Conservation (phyloP, 2,888 invertebrate species). For the Drosophila maculinotata region DNA sequence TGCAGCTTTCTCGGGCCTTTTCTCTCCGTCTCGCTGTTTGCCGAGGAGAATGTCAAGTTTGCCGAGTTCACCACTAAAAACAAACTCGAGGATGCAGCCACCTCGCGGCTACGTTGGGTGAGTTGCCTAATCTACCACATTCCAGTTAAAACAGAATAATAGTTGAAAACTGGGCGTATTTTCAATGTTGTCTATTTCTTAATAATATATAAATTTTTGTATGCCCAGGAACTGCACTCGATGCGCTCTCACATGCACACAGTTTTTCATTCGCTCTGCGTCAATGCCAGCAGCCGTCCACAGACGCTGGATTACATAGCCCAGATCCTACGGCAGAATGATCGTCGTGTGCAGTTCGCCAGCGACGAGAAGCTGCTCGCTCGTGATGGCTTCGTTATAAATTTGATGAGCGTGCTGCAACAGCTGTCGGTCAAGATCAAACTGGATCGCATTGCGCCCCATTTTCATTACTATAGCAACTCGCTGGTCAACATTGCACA, state of each 20-base stretch:
- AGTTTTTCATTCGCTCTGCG: slow-evolving; percentile 93
- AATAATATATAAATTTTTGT: neutral
- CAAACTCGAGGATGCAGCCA: slow-evolving; percentile 73
- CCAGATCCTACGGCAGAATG: slow-evolving; percentile 91
- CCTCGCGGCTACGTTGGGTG: slow-evolving; percentile 82
- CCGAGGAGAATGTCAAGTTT: slow-evolving; percentile 96
- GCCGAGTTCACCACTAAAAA: slow-evolving; percentile 89
- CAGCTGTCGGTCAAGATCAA: slow-evolving; percentile 95
- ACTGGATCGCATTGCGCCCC: slow-evolving; percentile 94
- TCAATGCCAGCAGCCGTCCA: slow-evolving; percentile 92
- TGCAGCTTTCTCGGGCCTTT: slow-evolving; percentile 96
- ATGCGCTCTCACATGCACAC: slow-evolving; percentile 91
- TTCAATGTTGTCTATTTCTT: neutral
- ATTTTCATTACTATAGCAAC: slow-evolving; percentile 94
- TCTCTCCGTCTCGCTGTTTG: slow-evolving; percentile 95
- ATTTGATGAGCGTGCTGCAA: slow-evolving; percentile 95
- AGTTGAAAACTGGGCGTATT: no score
- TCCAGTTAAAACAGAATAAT: no score
- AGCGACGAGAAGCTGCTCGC: slow-evolving; percentile 94
- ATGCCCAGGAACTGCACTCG: slow-evolving; percentile 90
- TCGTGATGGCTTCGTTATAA: slow-evolving; percentile 98
- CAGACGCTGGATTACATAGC: slow-evolving; percentile 92
- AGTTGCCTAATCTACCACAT: slow-evolving; percentile 32
- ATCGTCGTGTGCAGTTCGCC: slow-evolving; percentile 95
- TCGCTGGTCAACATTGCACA: slow-evolving; percentile 90